Evolutionary conservation across 2,797 vertebrate genomes (phyloP), one percentile per base, ranked within the genome.

Genomic region (Myotis vivesi): DNA sequence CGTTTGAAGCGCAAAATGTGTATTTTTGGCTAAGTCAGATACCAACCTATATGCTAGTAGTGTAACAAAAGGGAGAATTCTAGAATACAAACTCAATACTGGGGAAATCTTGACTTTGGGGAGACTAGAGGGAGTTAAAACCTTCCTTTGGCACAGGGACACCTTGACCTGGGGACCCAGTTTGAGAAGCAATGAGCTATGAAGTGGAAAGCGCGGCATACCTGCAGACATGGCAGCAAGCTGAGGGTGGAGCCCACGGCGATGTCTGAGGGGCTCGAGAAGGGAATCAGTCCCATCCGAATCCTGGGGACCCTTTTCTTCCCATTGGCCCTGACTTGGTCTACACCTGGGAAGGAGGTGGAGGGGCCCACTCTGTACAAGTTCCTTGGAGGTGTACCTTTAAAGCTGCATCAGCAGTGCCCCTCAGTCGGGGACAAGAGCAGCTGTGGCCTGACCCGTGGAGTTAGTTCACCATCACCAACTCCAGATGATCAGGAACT

Each of bases 351-450:
- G 28, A 20, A 1, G 44, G 36, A 49, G 16, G 66, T 0, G 3
- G 83, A 1, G 38, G 3, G 23, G 46, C 51, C 53, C 49, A 7
- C 2, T 49, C 38, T 0, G 0, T 0, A 12, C 28, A 4, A 13
- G 17, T 4, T 7, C n/a, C 64, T 41, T 19, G 20, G 75, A 82
- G 46, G 38, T 4, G 30, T 3, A 6, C 2, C 33, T 38, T 25
- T 2, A 3, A 8, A 6, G 22, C 41, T 4, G 15, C 0, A 5
- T 1, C 7, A 4, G 28, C 28, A 3, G 30, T 10, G 1, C 11
- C 41, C 19, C 19, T 25, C 20, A 4, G 66, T 10, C 2, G 3
- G 1, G 8, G 22, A 46, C n/a, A 8, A 8, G 22, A 15, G 20
- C 16, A 4, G 33, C 38, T 7, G 28, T 1, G 75, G 59, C 23